Evolutionary conservation across 2,797 vertebrate species (phyloP), one percentile per base, ranked within the genome.

Genomic region (Orientallactaga sibirica): DNA sequence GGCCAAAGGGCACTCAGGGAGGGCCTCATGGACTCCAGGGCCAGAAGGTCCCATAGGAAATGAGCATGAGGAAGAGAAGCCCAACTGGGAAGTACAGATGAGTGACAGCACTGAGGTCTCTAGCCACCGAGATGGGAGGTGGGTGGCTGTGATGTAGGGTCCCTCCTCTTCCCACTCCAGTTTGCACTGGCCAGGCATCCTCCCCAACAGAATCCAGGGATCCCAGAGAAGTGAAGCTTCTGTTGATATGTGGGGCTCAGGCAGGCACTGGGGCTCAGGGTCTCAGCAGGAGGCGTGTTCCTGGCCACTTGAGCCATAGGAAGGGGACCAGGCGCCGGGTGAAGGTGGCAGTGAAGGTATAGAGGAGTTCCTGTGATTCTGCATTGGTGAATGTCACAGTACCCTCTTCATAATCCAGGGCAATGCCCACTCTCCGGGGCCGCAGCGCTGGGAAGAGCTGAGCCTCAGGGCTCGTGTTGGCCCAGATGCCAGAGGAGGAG

Each of bases 361-460:
- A 95, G 67, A 97, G 92, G 81, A 97, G 97, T 58, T 97, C 96
- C 48, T 97, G 97, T 0, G 96, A 96, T 82, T 97, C 97, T 0
- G 97, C 96, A 0, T 97, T 97, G 81, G 96, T 97, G 84, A 97
- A 97, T 22, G 94, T 97, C 94, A 97, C 96, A 0, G 96, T 96
- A 71, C 97, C 97, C 7, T 94, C 97, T 41, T 97, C 96, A 0
- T 97, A 97, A 71, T 97, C 97, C 92, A 97, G 92, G 55, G 97
- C 97, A 0, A 97, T 95, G 74, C 97, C 97, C 58, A 97, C 81
- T 67, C 93, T 95, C 52, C 94, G 94, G 24, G 96, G 97, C 68
- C 87, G 84, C 24, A 83, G 93, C 0, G 67, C 66, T 0, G 94
- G 96, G 86, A 95, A 95, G 58, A 97, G 96, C 75, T 96, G 94